A percentile compares a stretch with the other conserved stretches of the same genome.
phyloP scores from a whole-genome alignment of 2,888 invertebrate genomes.

The Oxyteleia sp. region DNA sequence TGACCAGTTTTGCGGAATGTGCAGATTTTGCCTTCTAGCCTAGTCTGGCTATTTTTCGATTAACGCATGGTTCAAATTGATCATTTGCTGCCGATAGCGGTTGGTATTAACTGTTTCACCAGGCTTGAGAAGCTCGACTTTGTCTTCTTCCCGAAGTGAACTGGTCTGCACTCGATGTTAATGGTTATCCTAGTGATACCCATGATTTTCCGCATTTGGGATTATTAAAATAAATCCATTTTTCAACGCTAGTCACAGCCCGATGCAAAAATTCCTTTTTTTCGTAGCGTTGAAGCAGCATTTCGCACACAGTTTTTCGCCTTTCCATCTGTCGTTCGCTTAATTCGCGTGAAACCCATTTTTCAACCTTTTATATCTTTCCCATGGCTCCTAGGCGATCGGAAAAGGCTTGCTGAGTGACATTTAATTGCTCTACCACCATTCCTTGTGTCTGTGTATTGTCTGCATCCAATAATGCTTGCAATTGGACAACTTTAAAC shows the following conservation, averaged over 20 bases:
- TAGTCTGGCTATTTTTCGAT: too few relatives aligned
- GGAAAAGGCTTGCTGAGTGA: constrained; percentile 6
- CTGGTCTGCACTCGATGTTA: too few relatives aligned
- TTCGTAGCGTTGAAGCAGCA: constrained; percentile 14
- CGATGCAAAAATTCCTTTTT: constrained; percentile 26
- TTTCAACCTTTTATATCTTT: constrained; percentile 13
- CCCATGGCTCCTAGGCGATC: constrained; percentile 14
- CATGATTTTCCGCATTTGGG: constrained; percentile 4
- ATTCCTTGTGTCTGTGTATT: background rate
- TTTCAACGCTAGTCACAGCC: constrained; percentile 65
- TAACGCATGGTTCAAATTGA: too few relatives aligned
- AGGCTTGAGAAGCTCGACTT: too few relatives aligned
- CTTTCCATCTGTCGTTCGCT: constrained; percentile 28
- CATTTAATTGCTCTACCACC: constrained; percentile 3
- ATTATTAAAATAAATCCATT: constrained; percentile 5
- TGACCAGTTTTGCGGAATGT: too few relatives aligned
- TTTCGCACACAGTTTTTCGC: constrained; percentile 61
- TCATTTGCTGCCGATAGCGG: too few relatives aligned
- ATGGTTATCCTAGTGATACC: constrained; percentile 37
- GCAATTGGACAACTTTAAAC: constrained; percentile 17
- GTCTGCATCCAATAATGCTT: constrained; percentile 12
- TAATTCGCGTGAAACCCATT: constrained; percentile 7
- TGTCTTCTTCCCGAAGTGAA: too few relatives aligned
- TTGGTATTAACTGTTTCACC: too few relatives aligned
- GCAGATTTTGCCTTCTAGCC: too few relatives aligned